Evolutionary conservation across 1,140 invertebrate genomes (phyloP), one percentile per base, ranked within the genome.

Genomic region (Scaptodrosophila lebanonensis): DNA sequence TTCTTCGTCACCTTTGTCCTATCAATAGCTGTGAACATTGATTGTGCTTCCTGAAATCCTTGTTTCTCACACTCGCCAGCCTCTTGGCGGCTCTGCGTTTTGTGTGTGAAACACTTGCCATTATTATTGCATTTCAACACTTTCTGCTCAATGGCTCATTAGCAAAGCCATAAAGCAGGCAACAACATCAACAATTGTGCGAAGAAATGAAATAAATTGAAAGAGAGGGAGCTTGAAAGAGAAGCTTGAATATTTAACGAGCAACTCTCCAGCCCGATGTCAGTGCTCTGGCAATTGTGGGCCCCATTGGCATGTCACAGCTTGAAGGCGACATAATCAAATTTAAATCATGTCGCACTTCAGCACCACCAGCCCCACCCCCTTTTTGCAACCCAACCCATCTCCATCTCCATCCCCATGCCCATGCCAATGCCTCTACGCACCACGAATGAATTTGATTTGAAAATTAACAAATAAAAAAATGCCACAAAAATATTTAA

Each of bases 381-480:
- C 20, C 25, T 15, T 25, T 8, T 38, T 45, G 36, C 27, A 44
- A 29, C 33, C 32, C 30, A 51, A 36, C n/a, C n/a, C n/a, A n/a
- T n/a, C n/a, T n/a, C n/a, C n/a, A n/a, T n/a, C n/a, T n/a, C n/a
- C n/a, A n/a, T n/a, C n/a, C n/a, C n/a, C n/a, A n/a, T n/a, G n/a
- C n/a, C n/a, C n/a, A n/a, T n/a, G n/a, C n/a, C n/a, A n/a, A n/a
- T n/a, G n/a, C n/a, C n/a, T n/a, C n/a, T n/a, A n/a, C n/a, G n/a
- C n/a, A n/a, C n/a, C n/a, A n/a, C n/a, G n/a, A n/a, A n/a, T n/a
- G 49, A 56, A 62, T 79, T 66, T 73, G 68, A 77, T 79, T 79
- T 79, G 68, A 79, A 79, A 77, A 77, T 79, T 79, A 77, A 79
- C 73, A 77, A 77, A 79, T 68, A 73, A 72, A n/a, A n/a, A n/a